These are phyloP conservation scores for Formica aserva DNA, from an alignment of 2,888 invertebrate genomes.

Conservation along the genomic window DNA sequence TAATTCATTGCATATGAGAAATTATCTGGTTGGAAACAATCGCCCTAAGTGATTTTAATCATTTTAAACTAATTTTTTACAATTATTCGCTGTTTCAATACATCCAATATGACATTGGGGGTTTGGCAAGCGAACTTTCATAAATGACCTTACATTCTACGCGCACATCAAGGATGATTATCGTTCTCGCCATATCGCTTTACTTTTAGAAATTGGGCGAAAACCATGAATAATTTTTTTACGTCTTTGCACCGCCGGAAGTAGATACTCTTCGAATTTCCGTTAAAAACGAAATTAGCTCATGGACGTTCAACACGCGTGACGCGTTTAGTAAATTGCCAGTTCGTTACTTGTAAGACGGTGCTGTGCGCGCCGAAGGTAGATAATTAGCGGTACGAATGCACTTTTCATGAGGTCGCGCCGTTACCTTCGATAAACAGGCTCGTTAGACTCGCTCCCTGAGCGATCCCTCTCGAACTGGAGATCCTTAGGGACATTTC, in stretches of 20 bases:
- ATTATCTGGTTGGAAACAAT: background rate
- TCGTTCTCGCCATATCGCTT: constrained; percentile 1
- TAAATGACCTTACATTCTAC: background rate
- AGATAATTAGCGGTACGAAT: constrained; percentile 79
- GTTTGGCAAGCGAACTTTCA: background rate
- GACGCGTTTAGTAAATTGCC: constrained; percentile 77
- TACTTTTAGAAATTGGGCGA: constrained; percentile 10
- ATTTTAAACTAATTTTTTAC: background rate
- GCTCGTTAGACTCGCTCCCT: constrained; percentile 59
- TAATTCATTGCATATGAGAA: background rate
- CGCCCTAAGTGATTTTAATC: background rate
- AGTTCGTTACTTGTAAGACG: constrained; percentile 78
- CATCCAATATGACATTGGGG: background rate
- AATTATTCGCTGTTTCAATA: background rate
- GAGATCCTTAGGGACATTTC: constrained; percentile 2
- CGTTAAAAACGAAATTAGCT: constrained; percentile 79
- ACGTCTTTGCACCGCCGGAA: constrained; percentile 65
- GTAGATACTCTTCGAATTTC: constrained; percentile 67
- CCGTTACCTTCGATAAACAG: constrained; percentile 70
- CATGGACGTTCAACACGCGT: constrained; percentile 78
- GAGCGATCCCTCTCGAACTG: background rate
- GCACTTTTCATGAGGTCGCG: constrained; percentile 75
- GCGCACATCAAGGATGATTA: background rate
- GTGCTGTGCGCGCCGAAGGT: constrained; percentile 74
- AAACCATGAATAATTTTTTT: background rate